phyloP scores from a whole-genome alignment of 2,888 invertebrate genomes.

The Eristalinus aeneus region DNA sequence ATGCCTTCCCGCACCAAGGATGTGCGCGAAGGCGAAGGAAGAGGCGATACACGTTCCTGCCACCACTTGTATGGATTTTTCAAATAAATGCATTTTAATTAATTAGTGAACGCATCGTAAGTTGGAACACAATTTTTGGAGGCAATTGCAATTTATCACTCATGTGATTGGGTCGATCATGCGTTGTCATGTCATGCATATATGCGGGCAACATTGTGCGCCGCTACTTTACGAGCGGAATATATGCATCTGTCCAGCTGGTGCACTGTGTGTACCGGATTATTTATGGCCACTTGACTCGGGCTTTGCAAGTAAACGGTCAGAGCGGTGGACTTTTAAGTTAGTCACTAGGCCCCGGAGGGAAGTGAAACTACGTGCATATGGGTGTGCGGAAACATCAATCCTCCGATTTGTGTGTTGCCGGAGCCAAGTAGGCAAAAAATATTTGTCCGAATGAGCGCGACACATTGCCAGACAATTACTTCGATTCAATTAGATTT shows the following conservation, averaged over 20 bases:
- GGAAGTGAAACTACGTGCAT: conserved; percentile 13
- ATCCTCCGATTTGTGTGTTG: neutral
- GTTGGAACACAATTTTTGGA: conserved; percentile 66
- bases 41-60: conserved; percentile 28
- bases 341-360: conserved; percentile 22
- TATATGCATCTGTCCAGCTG: conserved; percentile 35
- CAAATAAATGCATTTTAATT: conserved; percentile 71
- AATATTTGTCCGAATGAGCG: conserved; percentile 17
- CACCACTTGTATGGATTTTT: conserved; percentile 67
- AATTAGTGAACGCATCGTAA: conserved; percentile 68
- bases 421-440: neutral
- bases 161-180: conserved; percentile 65
- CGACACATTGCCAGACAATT: conserved; percentile 30
- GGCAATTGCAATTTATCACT: conserved; percentile 70
- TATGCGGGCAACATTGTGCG: neutral
- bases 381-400: neutral
- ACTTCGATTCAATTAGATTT: conserved; percentile 36
- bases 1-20: neutral
- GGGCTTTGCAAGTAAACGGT: conserved; percentile 57
- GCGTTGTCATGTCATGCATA: conserved; percentile 38
- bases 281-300: conserved; percentile 66
- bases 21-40: neutral
- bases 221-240: neutral
- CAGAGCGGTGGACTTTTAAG: conserved; percentile 62
- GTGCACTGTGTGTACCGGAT: conserved; percentile 38